Evolutionary conservation across 2,888 invertebrate species (phyloP), one percentile per base, ranked within the genome.

Genomic region (Drepanosiphum platanoidis): DNA sequence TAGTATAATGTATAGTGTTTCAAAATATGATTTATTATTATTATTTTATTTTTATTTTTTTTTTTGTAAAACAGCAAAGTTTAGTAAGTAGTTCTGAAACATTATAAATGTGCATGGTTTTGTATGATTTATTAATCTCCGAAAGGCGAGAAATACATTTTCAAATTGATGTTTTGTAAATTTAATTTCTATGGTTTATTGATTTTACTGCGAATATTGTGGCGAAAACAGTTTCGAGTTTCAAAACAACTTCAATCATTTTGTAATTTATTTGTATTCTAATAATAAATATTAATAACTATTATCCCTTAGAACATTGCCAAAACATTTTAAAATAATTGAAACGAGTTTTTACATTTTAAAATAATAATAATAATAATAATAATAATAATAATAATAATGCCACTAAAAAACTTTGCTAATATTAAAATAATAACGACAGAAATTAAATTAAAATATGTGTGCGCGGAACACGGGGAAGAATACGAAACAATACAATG

Each of bases 241-340:
- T 70, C n/a, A 36, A 70, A 70, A 80, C 80, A 52, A 80, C 68
- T 75, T 75, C 34, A 75, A 70, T 58, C 27, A 52, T 70, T 80
- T 70, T 80, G 36, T 70, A 66, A 70, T 80, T 70, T 52, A 80
- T 80, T 70, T 70, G 52, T 36, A 34, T 80, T 70, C 18, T 80
- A 70, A 36, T 70, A 70, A 80, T 80, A 80, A 70, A 70, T 70
- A 80, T 70, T 68, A 80, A 80, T n/a, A n/a, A n/a, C n/a, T n/a
- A n/a, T 80, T 80, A 80, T 64, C 18, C 7, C 13, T 52, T 27
- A 27, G 22, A 80, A 36, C 46, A 36, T 52, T 70, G n/a, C 27
- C 34, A 27, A 42, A 46, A n/a, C 30, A 34, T 68, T 78, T 78
- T 79, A 32, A 42, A 79, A 52, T 68, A 79, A 66, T 70, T 52